phyloP scores from a whole-genome alignment of 2,888 invertebrate species.

The Tinea trinotella region DNA sequence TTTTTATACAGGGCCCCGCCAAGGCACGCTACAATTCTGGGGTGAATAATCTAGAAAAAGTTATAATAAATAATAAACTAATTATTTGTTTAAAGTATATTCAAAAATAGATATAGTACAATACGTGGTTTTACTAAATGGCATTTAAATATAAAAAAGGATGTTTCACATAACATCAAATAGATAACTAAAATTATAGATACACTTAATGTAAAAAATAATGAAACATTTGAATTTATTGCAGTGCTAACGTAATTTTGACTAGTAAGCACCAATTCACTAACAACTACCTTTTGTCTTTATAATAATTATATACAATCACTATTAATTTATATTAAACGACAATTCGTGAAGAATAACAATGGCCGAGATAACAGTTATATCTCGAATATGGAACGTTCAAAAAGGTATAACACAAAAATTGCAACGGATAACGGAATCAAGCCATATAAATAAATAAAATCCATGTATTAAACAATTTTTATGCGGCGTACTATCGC shows the following conservation, averaged over 20 bases:
- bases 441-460: too few species aligned
- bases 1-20: too few species aligned
- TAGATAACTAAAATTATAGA: background rate
- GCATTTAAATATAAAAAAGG: background rate
- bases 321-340: too few species aligned
- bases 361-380: too few species aligned
- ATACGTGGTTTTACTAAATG: background rate
- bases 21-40: too few species aligned
- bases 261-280: constrained; percentile 72
- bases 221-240: background rate
- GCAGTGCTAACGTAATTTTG: constrained; percentile 67
- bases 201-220: background rate
- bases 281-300: constrained; percentile 43
- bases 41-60: too few species aligned
- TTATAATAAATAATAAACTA: background rate
- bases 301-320: constrained; percentile 26
- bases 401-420: too few species aligned
- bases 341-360: too few species aligned
- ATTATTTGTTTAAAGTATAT: background rate
- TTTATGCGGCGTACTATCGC: too few species aligned
- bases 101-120: background rate
- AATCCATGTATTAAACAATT: too few species aligned
- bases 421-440: too few species aligned
- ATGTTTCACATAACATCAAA: background rate
- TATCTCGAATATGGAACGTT: too few species aligned